Percentiles rank a stretch among this genome's conserved stretches.
Evolutionary conservation across 2,888 invertebrate species (phyloP).

Genomic region (Polyploca ridens): DNA sequence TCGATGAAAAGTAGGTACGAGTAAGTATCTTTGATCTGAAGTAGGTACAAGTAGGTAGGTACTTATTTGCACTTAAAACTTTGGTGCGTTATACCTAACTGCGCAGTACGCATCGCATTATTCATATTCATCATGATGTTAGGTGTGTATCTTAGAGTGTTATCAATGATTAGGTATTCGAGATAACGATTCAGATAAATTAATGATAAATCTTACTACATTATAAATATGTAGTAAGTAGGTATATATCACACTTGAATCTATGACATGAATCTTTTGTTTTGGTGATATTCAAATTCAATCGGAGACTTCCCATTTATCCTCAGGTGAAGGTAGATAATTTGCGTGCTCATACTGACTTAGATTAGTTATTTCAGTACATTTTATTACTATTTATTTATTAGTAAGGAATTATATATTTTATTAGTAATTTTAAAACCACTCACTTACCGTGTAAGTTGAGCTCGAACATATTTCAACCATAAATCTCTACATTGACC

Average conservation of each 20-base stretch:
- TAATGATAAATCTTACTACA: neutral
- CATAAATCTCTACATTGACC: constrained; percentile 36
- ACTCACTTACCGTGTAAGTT: constrained; percentile 8
- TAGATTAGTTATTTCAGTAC: no score
- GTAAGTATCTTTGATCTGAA: no score
- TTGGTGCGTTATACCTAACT: no score
- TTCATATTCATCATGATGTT: no score
- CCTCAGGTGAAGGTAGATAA: no score
- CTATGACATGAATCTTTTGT: no score
- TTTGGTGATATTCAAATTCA: no score
- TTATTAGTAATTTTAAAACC: neutral
- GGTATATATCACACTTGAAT: neutral
- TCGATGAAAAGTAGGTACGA: no score
- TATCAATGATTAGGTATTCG: neutral
- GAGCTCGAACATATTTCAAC: constrained; percentile 14
- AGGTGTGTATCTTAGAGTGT: no score
- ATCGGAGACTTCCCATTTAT: no score
- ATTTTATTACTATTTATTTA: neutral
- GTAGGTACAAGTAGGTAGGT: neutral
- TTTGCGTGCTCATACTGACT: no score
- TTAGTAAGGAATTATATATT: neutral
- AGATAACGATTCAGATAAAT: neutral
- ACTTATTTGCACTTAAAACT: neutral
- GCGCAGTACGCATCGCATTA: no score
- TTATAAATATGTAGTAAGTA: neutral